Evolutionary conservation across 2,797 vertebrate genomes (phyloP).

Genomic region (Ambastaia sidthimunki): DNA sequence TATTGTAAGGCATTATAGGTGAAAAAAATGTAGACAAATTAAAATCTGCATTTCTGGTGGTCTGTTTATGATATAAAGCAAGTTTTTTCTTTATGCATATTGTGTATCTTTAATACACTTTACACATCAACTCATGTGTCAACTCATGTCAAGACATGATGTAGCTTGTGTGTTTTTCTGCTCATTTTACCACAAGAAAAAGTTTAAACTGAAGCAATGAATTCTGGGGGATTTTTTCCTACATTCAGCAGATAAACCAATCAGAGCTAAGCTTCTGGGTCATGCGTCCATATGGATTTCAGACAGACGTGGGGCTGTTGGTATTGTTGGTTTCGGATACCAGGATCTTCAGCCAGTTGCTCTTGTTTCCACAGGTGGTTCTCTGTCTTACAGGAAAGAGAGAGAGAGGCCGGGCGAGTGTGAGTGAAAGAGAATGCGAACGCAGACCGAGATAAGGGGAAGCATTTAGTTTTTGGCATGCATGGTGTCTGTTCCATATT

Average conservation of each 20-base stretch:
- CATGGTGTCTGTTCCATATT: slow-evolving; percentile 16
- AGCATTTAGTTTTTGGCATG: slow-evolving; percentile 33
- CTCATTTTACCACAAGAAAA: too few species aligned
- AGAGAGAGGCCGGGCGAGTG: not conserved
- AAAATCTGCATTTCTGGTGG: too few species aligned
- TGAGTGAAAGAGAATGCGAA: not conserved
- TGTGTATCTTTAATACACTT: too few species aligned
- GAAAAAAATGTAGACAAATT: too few species aligned
- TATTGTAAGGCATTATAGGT: too few species aligned
- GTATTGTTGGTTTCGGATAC: slow-evolving; percentile 35
- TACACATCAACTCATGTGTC: too few species aligned
- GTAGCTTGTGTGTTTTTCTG: too few species aligned
- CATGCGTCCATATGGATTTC: slow-evolving; percentile 21
- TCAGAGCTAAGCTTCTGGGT: slow-evolving; percentile 2
- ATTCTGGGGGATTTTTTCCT: not conserved
- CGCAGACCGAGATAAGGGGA: slow-evolving; percentile 20
- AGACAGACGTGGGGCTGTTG: slow-evolving; percentile 18
- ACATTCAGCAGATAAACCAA: not conserved
- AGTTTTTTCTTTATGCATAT: too few species aligned
- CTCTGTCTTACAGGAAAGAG: slow-evolving; percentile 13
- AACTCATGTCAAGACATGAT: too few species aligned
- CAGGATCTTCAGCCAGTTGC: slow-evolving; percentile 40
- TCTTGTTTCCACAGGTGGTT: slow-evolving; percentile 65
- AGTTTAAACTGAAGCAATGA: too few species aligned
- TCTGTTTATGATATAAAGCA: too few species aligned